Percentiles rank a stretch among this genome's conserved stretches.
These are phyloP conservation scores for Siniperca chuatsi DNA, from an alignment of 2,113 vertebrate genomes.

Conservation along the genomic window DNA sequence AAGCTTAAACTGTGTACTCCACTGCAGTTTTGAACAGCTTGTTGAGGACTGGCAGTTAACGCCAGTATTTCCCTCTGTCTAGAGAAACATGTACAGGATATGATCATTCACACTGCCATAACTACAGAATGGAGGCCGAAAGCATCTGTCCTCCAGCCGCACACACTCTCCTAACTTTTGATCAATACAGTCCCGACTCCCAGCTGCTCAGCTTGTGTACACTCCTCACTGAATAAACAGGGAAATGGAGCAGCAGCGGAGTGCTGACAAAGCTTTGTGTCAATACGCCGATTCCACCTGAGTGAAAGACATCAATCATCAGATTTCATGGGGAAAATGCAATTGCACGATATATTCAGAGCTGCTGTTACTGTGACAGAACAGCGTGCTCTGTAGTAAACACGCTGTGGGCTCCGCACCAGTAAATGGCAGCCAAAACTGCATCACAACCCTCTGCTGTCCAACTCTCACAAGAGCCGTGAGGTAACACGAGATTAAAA, in stretches of 20 bases:
- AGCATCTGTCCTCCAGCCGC: slow-evolving; percentile 59
- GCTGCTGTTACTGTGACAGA: slow-evolving; percentile 10
- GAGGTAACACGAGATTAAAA: slow-evolving; percentile 7
- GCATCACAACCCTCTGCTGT: slow-evolving; percentile 30
- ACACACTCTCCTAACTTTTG: slow-evolving; percentile 37
- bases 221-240: slow-evolving; percentile 65
- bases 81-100: slow-evolving; percentile 33
- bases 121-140: slow-evolving; percentile 52
- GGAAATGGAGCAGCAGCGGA: slow-evolving; percentile 56
- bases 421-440: slow-evolving; percentile 46
- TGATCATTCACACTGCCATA: slow-evolving; percentile 51
- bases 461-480: slow-evolving; percentile 34
- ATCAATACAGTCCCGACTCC: slow-evolving; percentile 65
- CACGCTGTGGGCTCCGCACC: not conserved
- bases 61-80: slow-evolving; percentile 3
- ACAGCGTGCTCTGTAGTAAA: slow-evolving; percentile 18
- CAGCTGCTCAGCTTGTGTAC: slow-evolving; percentile 65
- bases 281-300: slow-evolving; percentile 40
- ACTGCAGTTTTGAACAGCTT: slow-evolving; percentile 35
- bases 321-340: slow-evolving; percentile 14
- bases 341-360: not conserved
- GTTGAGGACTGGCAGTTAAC: slow-evolving; percentile 6
- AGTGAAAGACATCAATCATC: slow-evolving; percentile 28
- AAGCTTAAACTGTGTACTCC: slow-evolving; percentile 26
- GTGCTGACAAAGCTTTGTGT: slow-evolving; percentile 53